Percentiles rank a stretch among this genome's conserved stretches.
phyloP scores from a whole-genome alignment of 2,888 invertebrate genomes.

The Tillus elongatus region DNA sequence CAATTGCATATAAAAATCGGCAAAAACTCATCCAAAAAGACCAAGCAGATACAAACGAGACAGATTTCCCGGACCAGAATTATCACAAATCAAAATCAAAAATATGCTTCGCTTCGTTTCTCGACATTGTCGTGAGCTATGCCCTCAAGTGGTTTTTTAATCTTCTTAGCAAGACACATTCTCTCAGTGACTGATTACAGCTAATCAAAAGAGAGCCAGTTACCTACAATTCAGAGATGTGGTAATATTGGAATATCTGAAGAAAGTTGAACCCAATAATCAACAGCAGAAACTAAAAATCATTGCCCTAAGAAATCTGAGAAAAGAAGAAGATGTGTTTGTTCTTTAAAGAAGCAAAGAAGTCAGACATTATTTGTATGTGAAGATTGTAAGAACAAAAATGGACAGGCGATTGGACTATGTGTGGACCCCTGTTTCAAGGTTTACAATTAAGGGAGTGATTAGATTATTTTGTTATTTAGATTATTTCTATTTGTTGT shows the following conservation, averaged over 20 bases:
- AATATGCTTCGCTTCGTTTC: too few relatives aligned
- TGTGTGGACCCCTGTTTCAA: constrained; percentile 2
- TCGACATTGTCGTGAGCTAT: too few relatives aligned
- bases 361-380: constrained; percentile 1
- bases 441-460: not conserved
- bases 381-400: constrained; percentile 2
- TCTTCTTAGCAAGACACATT: too few relatives aligned
- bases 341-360: not conserved
- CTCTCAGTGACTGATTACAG: too few relatives aligned
- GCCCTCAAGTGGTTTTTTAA: too few relatives aligned
- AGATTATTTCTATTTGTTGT: not conserved
- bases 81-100: too few relatives aligned
- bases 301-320: constrained; percentile 2
- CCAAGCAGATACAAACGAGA: too few relatives aligned
- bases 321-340: not conserved
- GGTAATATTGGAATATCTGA: not conserved
- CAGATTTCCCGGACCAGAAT: too few relatives aligned
- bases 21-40: too few relatives aligned
- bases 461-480: not conserved
- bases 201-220: not conserved
- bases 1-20: too few relatives aligned
- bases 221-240: constrained; percentile 1
- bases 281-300: not conserved
- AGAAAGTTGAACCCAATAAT: too few relatives aligned
- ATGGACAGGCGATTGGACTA: not conserved